Evolutionary conservation across 1,140 invertebrate species (phyloP), one percentile per base, ranked within the genome.

Genomic region (Phenacoccus solenopsis): DNA sequence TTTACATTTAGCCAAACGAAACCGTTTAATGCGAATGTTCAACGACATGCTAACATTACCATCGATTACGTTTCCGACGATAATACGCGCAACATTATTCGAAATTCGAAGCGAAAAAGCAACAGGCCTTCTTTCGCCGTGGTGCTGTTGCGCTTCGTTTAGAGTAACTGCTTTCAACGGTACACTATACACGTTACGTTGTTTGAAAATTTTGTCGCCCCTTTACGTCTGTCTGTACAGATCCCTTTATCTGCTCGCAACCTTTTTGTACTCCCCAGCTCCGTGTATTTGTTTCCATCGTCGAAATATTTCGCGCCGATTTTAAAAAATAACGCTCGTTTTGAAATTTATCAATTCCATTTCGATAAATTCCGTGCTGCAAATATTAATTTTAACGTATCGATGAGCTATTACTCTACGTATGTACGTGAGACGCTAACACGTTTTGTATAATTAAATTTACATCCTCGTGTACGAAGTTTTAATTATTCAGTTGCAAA

Each of bases 1-100:
- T 73, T 83, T 86, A 73, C 78, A 82, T 75, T 83, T 86, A 4
- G 85, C 75, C 21, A 85, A 77, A 76, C 85, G 83, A 72, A 87
- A 84, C 67, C 84, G 82, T 75, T 84, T 83, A 13, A 87, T 72
- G 74, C 80, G 81, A 3, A 87, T 82, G 9, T 81, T 78, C 21
- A 87, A 80, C 70, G 85, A 84, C 86, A 87, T 87, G 28, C 12
- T 70, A 28, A 5, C 12, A 22, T 16, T 24, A 16, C 13, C 38
- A 49, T 49, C 38, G 38, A 49, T 49, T 49, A 16, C 20, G 38
- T 49, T 49, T 49, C 20, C 22, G 9, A 25, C 22, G 25, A 27
- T 10, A 13, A 64, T 64, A 24, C 59, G 22, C 21, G 25, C 4
- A 24, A 64, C 59, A 64, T 64, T 24, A 20, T 25, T 10, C 22